Conservation (phyloP, 2,888 invertebrate species). For the Lysandra bellargus region DNA sequence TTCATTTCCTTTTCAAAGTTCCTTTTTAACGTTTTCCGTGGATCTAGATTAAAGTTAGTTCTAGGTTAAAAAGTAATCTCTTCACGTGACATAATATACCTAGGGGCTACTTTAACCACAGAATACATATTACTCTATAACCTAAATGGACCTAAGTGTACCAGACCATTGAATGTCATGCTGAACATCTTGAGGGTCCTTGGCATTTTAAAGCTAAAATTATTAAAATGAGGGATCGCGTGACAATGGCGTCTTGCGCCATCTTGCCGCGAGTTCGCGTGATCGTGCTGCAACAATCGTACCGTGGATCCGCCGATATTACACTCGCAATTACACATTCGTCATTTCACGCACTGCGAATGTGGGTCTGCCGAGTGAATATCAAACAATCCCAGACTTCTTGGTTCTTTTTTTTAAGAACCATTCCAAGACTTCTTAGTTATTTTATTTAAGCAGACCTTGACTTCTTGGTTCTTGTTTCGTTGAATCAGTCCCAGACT, state of each 20-base stretch:
- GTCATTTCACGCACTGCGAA: constrained; percentile 19
- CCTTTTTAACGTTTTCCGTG: neutral
- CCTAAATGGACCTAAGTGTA: neutral
- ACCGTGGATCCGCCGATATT: constrained; percentile 54
- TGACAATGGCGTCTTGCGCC: constrained; percentile 60
- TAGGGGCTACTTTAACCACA: neutral
- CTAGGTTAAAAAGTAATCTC: too few species aligned
- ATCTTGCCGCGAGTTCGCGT: constrained; percentile 55
- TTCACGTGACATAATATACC: too few species aligned
- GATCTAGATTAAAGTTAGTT: too few species aligned
- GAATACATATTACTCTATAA: neutral
- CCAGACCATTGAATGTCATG: neutral
- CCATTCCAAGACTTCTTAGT: too few species aligned
- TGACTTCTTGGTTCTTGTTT: neutral
- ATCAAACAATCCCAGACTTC: neutral
- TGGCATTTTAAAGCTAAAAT: constrained; percentile 35
- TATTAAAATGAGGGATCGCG: constrained; percentile 47
- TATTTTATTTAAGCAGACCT: too few species aligned
- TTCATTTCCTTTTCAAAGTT: neutral
- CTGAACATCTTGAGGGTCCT: constrained; percentile 21
- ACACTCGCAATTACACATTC: constrained; percentile 51
- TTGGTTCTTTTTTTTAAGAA: too few species aligned
- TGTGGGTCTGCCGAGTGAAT: neutral
- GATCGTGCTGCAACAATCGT: constrained; percentile 59
- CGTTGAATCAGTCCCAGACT: neutral